Base-by-base conservation (phyloP, 2,888 invertebrate genomes). In the Troilus luridus region DNA sequence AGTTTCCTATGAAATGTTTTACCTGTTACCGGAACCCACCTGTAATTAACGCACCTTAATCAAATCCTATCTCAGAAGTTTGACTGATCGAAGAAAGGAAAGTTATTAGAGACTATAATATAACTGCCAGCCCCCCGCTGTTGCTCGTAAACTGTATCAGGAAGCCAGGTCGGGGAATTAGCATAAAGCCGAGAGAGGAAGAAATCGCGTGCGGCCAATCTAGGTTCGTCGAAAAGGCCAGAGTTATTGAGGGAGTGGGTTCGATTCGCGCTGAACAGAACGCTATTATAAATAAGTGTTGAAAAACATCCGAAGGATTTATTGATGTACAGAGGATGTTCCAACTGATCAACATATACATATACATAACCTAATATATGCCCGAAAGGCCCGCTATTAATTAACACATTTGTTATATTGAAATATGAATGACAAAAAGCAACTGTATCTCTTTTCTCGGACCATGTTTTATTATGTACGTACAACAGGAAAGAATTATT, bases 31-130 rank as follows among this genome's bases (percentile, higher is more conserved):
- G 24, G 24, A 27, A 67, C 67, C 41, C 14, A 3, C 17, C 24
- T 81, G 21, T 56, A 56, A 5, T n/a, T n/a, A 56, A 56, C 56
- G 85, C 7, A 58, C n/a, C 10, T 21, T 41, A 85, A 85, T 85
- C 56, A 58, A 56, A 56, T 85, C 56, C 56, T 58, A 85, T 85
- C n/a, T 41, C 56, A 56, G 21, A 41, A 12, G n/a, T 58, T 85
- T 85, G 85, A 85, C 85, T 85, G 85, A 85, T 54, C 14, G 85
- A 85, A 85, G 85, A 85, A 85, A 85, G 85, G 56, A 85, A 85
- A 85, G 56, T 85, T 85, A 85, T 56, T 85, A 81, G 54, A 56
- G 54, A 21, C 54, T 81, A 41, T 81, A 85, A 54, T 85, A 58
- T 21, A 56, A 85, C 56, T 56, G 85, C 56, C 85, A n/a, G 85